Base-by-base conservation (phyloP, 2,888 invertebrate genomes). In the Drosophila eohydei region DNA sequence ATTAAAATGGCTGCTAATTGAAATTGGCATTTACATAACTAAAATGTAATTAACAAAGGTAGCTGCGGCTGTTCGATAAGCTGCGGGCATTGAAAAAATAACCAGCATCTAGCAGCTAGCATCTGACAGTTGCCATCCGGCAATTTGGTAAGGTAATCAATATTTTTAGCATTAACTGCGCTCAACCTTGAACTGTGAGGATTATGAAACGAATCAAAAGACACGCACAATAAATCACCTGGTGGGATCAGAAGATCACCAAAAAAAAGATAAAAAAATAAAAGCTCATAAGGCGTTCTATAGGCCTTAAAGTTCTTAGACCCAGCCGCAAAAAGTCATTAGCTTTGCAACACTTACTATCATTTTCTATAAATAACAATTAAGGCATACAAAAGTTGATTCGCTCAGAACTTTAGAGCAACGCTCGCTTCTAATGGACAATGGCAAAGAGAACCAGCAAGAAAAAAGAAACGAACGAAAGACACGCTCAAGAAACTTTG, bases 281-380 rank as follows among this genome's bases (percentile, higher is more conserved):
- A 34, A 50, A 73, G 61, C 50, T 44, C 50, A 34, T 60, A 40
- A 64, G 34, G 67, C 73, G 21, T 21, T 21, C 76, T 60, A 56
- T 51, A 58, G 48, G 54, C 56, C 64, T 12, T 12, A 40, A 54
- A 54, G 54, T 40, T 30, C 16, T 50, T 46, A 61, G 51, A 66
- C 52, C 57, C 63, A 65, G 62, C 60, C 65, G 69, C 32, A 72
- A 71, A 72, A 75, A 80, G 77, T 83, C 86, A 88, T 87, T 87
- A 88, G 86, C 78, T 81, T 74, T 76, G 87, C 78, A 85, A 71
- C 83, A 86, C 74, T 88, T 80, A 77, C 88, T 88, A 87, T 88
- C 83, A 88, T 80, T 88, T 77, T 80, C 86, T 88, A 88, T 87
- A 87, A 88, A 87, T 87, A 87, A 88, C 83, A 87, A 87, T 87